These are phyloP conservation scores for Drosophila percnosoma DNA, from an alignment of 2,888 invertebrate genomes.

Conservation along the genomic window DNA sequence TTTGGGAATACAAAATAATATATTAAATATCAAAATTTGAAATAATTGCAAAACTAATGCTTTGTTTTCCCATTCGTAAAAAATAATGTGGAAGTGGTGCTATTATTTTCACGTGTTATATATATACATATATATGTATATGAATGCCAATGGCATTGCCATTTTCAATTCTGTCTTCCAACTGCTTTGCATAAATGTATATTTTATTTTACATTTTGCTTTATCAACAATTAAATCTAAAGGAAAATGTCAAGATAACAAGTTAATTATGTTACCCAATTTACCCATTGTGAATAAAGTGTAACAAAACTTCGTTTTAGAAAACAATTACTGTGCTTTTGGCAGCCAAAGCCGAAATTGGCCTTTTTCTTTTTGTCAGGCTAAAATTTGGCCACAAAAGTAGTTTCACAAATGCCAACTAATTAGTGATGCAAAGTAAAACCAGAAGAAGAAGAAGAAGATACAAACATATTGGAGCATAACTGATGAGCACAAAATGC, in stretches of 20 bases:
- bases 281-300: background rate
- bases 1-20: too few species aligned
- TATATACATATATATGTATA: too few species aligned
- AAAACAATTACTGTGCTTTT: constrained; percentile 16
- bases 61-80: background rate
- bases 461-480: constrained; percentile 51
- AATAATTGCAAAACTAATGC: background rate
- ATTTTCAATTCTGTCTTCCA: background rate
- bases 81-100: background rate
- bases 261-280: background rate
- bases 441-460: background rate
- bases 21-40: background rate
- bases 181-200: background rate
- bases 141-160: background rate
- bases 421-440: constrained; percentile 34
- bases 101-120: background rate
- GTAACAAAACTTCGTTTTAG: constrained; percentile 9
- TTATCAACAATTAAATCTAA: background rate
- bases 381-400: constrained; percentile 42
- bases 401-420: constrained; percentile 40
- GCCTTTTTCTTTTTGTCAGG: constrained; percentile 14
- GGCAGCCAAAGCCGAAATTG: constrained; percentile 23
- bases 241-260: background rate
- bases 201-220: background rate
- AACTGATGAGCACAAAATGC: constrained; percentile 45